Evolutionary conservation across 1,140 invertebrate genomes (phyloP), one percentile per base, ranked within the genome.

Genomic region (Streblospio benedicti): DNA sequence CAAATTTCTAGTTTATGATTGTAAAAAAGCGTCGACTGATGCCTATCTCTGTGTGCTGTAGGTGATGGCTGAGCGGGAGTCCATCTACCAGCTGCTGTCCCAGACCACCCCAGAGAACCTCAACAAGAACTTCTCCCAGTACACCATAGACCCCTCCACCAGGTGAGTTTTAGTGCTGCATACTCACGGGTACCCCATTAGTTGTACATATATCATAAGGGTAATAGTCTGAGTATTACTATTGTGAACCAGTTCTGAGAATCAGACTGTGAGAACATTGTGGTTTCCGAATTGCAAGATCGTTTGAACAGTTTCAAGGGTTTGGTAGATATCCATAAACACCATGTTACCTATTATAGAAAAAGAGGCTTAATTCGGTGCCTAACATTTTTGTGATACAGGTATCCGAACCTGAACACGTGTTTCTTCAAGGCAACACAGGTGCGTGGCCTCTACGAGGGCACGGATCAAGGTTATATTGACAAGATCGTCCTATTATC

Each of bases 31-130:
- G 90, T 69, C 88, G n/a, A n/a, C n/a, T n/a, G n/a, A n/a, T n/a
- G n/a, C n/a, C n/a, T n/a, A n/a, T n/a, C n/a, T n/a, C n/a, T n/a
- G n/a, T n/a, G n/a, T n/a, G n/a, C n/a, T n/a, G n/a, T n/a, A n/a
- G n/a, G n/a, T 96, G 1, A 79, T 98, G 9, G 92, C 93, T 0
- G 94, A 98, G 74, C 80, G 95, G 28, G 95, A 99, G 78, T 91
- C 88, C 52, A 90, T 97, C 63, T 98, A 97, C 74, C 82, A 90
- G 62, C 77, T 89, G 28, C 76, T 90, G 68, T 90, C 87, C 55
- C 95, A 99, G 83, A 97, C 94, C 0, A 97, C 92, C 0, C 92
- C 93, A 0, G 92, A 97, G 75, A 97, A 97, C 73, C 80, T 97
- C 20, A 88, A 88, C 68, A 88, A 92, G 69, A 91, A 95, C 78